Conservation (phyloP, 2,888 invertebrate species). For the Antheraea assamensis region DNA sequence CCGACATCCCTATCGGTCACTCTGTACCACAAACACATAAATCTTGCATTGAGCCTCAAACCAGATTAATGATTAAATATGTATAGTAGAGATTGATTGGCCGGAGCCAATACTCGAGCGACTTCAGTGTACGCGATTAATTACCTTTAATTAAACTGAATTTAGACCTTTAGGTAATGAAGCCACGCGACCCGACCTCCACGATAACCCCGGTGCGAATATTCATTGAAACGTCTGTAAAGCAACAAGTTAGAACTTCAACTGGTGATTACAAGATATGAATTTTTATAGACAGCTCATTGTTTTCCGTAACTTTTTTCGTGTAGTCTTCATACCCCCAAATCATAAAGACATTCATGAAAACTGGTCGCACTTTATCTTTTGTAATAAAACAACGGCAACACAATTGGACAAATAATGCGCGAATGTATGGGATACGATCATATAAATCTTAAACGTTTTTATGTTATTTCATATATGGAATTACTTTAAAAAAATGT, state of each 20-base stretch:
- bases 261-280: background rate
- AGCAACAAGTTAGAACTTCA: background rate
- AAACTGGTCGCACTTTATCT: no score
- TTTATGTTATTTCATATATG: no score
- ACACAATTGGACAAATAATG: no score
- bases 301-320: background rate
- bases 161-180: background rate
- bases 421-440: no score
- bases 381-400: no score
- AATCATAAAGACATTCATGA: no score
- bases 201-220: background rate
- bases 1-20: background rate
- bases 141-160: slow-evolving; percentile 1
- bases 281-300: background rate
- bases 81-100: slow-evolving; percentile 3
- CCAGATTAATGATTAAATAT: slow-evolving; percentile 1
- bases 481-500: no score
- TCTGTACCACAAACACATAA: background rate
- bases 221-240: background rate
- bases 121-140: background rate
- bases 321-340: background rate
- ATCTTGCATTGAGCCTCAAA: slow-evolving; percentile 4
- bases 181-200: background rate
- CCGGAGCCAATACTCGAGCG: background rate
- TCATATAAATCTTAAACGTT: no score